Base-by-base conservation (phyloP, 2,113 vertebrate species). In the Dascyllus trimaculatus region DNA sequence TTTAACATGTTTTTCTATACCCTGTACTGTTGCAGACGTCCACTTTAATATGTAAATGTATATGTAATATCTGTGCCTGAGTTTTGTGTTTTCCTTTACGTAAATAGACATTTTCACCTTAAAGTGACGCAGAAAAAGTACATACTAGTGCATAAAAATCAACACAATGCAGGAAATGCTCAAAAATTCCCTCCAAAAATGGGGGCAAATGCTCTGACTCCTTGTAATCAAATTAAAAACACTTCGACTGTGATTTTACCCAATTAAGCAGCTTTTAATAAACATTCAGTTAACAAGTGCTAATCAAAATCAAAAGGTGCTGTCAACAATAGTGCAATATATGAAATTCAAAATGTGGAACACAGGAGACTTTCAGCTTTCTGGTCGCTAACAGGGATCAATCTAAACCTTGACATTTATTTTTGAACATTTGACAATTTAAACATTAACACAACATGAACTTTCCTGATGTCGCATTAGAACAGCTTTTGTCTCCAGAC, bases 211-310 rank as follows among this genome's bases (percentile, higher is more conserved):
- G 26, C 26, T 29, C 26, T 4, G 26, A 29, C 26, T 5, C 26
- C 18, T 58, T 71, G 40, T 18, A 46, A 24, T 46, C 18, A 17
- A 13, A 22, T 60, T 21, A 14, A 59, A 45, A 13, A 46, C 15
- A 60, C 45, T 29, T 71, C 22, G 11, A 24, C 7, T 13, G 21
- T 19, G 22, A 17, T n/a, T 71, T 60, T 71, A 11, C 43, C 51
- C n/a, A 66, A 49, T 56, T 1, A 35, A 68, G 8, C 5, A 67
- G 21, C 40, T 67, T 85, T 79, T 71, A 70, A 68, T 75, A 19
- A 54, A 75, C 8, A 63, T 24, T 24, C 29, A 52, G 49, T 56
- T 13, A 60, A 57, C n/a, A 59, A 46, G 3, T 40, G 15, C 19
- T 56, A 2, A 29, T 43, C 29, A 67, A 35, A 52, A 60, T 53